Base-by-base conservation (phyloP, 2,888 invertebrate genomes). In the Operophtera brumata region DNA sequence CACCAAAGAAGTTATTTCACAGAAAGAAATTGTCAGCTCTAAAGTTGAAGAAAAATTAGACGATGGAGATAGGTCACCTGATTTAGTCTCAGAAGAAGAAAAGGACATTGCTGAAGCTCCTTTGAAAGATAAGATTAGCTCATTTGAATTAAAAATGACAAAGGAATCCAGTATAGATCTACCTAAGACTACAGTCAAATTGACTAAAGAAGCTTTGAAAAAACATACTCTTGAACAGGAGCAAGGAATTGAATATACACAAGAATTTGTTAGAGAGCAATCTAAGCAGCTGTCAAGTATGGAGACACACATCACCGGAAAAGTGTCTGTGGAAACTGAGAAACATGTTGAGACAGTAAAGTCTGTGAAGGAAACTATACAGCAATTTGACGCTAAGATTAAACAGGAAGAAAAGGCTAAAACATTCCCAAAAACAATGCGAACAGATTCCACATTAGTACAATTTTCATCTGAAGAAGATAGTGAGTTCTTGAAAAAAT, bases 21-120 rank as follows among this genome's bases (percentile, higher is more conserved):
- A 88, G 69, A 89, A 90, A 71, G 87, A 89, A 75, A 85, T 84
- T 26, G 83, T 82, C 10, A 87, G 74, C 40, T 86, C 89, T 26
- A 91, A 91, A 77, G 90, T 92, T n/a, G 90, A 91, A 78, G 90
- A 92, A 71, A 92, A 92, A 71, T 66, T 85, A 47, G 88, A 89
- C 6, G 88, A 87, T 61, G 87, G 88, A 47, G 86, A 87, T 68
- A 85, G 75, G 64, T 84, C 79, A 54, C 91, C 87, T 42, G 90
- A 89, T 64, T 73, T 90, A 51, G 75, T 88, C 0, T 69, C 72
- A n/a, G 84, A 86, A 58, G 80, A 82, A 40, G 87, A 84, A 63
- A 86, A 75, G 70, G 91, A 91, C 62, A 74, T 87, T 40, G 92
- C 92, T n/a, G 91, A 91, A 73, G 80, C 84, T 43, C 78, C 88